Base-by-base conservation (phyloP, 30 jellyfish, hydroid and myxozoan genomes). In the Calvadosia cruxmelitensis region DNA sequence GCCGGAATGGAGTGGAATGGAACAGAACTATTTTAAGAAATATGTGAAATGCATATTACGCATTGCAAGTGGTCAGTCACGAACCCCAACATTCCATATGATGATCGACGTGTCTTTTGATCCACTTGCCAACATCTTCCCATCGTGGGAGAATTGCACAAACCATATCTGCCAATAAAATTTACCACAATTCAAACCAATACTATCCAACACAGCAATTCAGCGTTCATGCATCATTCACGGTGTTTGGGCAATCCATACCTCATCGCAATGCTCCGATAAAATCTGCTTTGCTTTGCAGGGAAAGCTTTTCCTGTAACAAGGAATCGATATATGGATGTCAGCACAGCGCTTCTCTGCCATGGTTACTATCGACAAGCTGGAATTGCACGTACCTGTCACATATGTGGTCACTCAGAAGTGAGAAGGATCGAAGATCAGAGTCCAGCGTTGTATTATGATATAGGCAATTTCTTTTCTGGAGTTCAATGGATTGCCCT, bases 181-280 rank as follows among this genome's bases (percentile, higher is more conserved):
- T 42, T 42, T 42, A 42, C 10, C 57, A 42, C 10, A 42, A 42
- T 20, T 42, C 20, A n/a, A n/a, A n/a, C n/a, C n/a, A 5, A 42
- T 20, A 42, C 20, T 42, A 42, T 42, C 57, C 10, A 42, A 42
- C 20, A 42, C 57, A 42, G 57, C 57, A 10, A 42, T 42, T 42
- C 20, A 42, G 20, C 57, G 57, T 42, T 42, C 57, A 42, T 42
- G 57, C 10, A 42, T 20, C 20, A 20, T 42, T 42, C 57, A 42
- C 20, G 57, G 20, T 5, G 15, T 42, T 20, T 2, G 24, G 49
- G 12, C 0, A 70, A 32, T 2, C 2, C 84, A 27, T 36, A 87
- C 97, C 93, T 89, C 98, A 48, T 89, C 98, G 53, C 93, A 81
- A 49, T 89, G 98, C 30, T 80, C 86, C 3, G 98, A 81, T 53